A percentile compares a stretch with the other conserved stretches of the same genome.
phyloP scores from a whole-genome alignment of 2,888 invertebrate species.

The Drosophila crucigera region DNA sequence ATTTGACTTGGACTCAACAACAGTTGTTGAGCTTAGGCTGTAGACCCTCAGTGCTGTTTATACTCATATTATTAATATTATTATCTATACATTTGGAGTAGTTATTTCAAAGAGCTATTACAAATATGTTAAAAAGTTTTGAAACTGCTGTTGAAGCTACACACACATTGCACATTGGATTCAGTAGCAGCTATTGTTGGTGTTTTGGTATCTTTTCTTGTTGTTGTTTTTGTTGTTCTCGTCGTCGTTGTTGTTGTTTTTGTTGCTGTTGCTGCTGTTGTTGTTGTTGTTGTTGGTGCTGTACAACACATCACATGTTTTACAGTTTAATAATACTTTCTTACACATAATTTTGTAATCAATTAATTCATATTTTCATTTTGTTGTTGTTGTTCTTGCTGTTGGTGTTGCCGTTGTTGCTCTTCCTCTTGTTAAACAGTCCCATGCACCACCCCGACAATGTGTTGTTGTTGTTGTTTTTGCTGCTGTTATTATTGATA shows the following conservation, averaged over 20 bases:
- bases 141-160: slow-evolving; percentile 39
- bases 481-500: slow-evolving; percentile 19
- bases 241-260: slow-evolving; percentile 37
- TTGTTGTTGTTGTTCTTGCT: slow-evolving; percentile 36
- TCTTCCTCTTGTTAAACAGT: slow-evolving; percentile 35
- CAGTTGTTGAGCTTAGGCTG: slow-evolving; percentile 39
- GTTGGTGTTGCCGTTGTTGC: slow-evolving; percentile 34
- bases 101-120: slow-evolving; percentile 36
- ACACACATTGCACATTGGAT: slow-evolving; percentile 50
- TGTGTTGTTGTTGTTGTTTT: slow-evolving; percentile 28
- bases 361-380: slow-evolving; percentile 63
- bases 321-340: slow-evolving; percentile 83
- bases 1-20: slow-evolving; percentile 35
- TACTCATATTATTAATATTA: slow-evolving; percentile 25
- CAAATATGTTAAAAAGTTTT: slow-evolving; percentile 39
- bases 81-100: slow-evolving; percentile 50
- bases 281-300: slow-evolving; percentile 9
- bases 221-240: slow-evolving; percentile 25
- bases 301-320: slow-evolving; percentile 77
- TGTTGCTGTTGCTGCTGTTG: slow-evolving; percentile 1
- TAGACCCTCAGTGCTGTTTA: slow-evolving; percentile 51
- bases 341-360: slow-evolving; percentile 74
- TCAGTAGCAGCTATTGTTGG: neutral
- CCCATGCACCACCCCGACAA: slow-evolving; percentile 33
- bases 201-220: slow-evolving; percentile 13